Percentiles rank a stretch among this genome's conserved stretches.
Evolutionary conservation across 2,113 vertebrate genomes (phyloP).

Genomic region (Micronycteris hirsuta): DNA sequence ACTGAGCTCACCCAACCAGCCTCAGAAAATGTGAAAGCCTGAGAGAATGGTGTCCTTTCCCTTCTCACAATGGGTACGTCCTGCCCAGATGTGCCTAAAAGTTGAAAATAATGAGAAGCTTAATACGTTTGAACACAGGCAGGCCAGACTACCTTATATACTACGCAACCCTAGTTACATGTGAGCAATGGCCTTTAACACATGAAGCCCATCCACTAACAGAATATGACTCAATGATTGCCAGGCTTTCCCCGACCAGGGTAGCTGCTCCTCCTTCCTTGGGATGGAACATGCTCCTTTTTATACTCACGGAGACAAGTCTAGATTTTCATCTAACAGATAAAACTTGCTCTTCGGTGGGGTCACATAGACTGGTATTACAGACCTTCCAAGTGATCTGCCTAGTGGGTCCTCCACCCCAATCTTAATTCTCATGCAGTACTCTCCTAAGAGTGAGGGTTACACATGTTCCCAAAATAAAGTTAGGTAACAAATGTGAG

Average conservation of each 20-base stretch:
- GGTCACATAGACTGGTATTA: neutral
- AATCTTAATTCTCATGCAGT: neutral
- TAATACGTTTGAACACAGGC: neutral
- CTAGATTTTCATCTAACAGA: neutral
- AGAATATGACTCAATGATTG: neutral
- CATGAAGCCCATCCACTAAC: neutral
- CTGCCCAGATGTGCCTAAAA: neutral
- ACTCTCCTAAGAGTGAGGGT: neutral
- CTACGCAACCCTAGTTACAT: no score
- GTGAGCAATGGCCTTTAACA: neutral
- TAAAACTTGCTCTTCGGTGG: neutral
- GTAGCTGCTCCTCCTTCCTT: neutral
- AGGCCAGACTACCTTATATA: neutral
- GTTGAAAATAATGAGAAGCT: neutral
- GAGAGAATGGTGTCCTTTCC: neutral
- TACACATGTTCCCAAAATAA: neutral
- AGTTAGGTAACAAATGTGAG: neutral
- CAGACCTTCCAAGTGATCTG: neutral
- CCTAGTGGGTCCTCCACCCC: neutral
- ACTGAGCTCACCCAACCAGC: neutral
- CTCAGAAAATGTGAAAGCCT: neutral
- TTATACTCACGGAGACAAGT: neutral
- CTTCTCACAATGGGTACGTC: neutral
- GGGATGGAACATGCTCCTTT: neutral
- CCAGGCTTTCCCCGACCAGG: neutral